phyloP scores from a whole-genome alignment of 2,113 vertebrate species.

The Proterorhinus semilunaris region DNA sequence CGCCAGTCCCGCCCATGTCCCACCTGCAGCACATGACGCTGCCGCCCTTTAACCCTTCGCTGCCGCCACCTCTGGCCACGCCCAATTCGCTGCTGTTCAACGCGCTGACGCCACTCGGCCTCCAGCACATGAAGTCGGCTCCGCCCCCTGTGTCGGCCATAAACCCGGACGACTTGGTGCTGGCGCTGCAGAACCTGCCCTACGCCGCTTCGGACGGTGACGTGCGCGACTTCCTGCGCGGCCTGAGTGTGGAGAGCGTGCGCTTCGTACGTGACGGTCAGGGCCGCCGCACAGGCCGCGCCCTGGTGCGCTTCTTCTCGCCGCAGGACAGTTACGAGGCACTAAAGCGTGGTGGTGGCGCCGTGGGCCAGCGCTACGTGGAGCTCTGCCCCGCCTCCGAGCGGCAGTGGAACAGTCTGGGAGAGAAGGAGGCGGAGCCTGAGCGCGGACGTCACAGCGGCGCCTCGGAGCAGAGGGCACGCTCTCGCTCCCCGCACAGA shows the following conservation, averaged over 20 bases:
- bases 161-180: slow-evolving; percentile 89
- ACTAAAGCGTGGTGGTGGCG: slow-evolving; percentile 88
- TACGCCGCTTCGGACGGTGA: slow-evolving; percentile 90
- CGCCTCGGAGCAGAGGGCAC: slow-evolving; percentile 75
- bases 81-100: slow-evolving; percentile 92
- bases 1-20: slow-evolving; percentile 88
- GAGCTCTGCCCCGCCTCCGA: slow-evolving; percentile 92
- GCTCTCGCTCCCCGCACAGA: slow-evolving; percentile 93
- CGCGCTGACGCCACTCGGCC: slow-evolving; percentile 84
- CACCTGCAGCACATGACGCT: slow-evolving; percentile 88
- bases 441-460: slow-evolving; percentile 52
- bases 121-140: slow-evolving; percentile 86
- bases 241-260: slow-evolving; percentile 87
- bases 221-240: slow-evolving; percentile 93
- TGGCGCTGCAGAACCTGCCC: slow-evolving; percentile 92
- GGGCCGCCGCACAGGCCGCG: slow-evolving; percentile 90
- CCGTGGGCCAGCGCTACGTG: slow-evolving; percentile 95
- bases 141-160: slow-evolving; percentile 56
- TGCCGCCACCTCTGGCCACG: slow-evolving; percentile 88
- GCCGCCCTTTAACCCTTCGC: slow-evolving; percentile 87
- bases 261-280: slow-evolving; percentile 88
- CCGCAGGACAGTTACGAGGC: slow-evolving; percentile 97
- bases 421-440: slow-evolving; percentile 71
- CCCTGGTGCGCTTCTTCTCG: slow-evolving; percentile 92
- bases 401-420: slow-evolving; percentile 88